Percentiles rank a stretch among this genome's conserved stretches.
These are phyloP conservation scores for Aphyosemion australe DNA, from an alignment of 2,113 vertebrate genomes.

Conservation along the genomic window DNA sequence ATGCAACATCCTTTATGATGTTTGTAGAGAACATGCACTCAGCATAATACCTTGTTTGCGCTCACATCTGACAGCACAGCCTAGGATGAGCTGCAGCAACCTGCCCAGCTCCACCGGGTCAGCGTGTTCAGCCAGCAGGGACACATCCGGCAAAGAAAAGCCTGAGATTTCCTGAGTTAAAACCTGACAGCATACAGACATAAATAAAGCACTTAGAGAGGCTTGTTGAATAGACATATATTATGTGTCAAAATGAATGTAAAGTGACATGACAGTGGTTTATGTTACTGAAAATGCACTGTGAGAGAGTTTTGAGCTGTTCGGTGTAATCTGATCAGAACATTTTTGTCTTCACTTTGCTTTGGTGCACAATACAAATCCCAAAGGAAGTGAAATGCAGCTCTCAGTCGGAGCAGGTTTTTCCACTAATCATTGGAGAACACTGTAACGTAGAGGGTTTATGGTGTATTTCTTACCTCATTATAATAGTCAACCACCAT, in stretches of 20 bases:
- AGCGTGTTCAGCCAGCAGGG: conserved; percentile 84
- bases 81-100: conserved; percentile 93
- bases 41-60: conserved; percentile 88
- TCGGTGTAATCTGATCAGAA: conserved; percentile 10
- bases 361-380: background rate
- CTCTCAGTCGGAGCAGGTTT: background rate
- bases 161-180: conserved; percentile 89
- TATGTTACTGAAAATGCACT: background rate
- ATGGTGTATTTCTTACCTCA: conserved; percentile 82
- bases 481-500: conserved; percentile 94
- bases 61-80: conserved; percentile 96
- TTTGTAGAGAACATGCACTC: background rate
- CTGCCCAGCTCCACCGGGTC: conserved; percentile 88
- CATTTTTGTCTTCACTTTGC: background rate
- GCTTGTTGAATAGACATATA: background rate
- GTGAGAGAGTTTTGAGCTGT: background rate
- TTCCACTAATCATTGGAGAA: background rate
- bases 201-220: background rate
- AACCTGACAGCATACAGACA: conserved; percentile 75
- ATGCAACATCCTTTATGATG: background rate
- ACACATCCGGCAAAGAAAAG: conserved; percentile 89
- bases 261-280: no score
- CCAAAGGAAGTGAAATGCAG: background rate
- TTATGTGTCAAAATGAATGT: background rate
- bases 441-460: background rate